Conservation (phyloP, 2,888 invertebrate species). For the Protophormia terraenovae region DNA sequence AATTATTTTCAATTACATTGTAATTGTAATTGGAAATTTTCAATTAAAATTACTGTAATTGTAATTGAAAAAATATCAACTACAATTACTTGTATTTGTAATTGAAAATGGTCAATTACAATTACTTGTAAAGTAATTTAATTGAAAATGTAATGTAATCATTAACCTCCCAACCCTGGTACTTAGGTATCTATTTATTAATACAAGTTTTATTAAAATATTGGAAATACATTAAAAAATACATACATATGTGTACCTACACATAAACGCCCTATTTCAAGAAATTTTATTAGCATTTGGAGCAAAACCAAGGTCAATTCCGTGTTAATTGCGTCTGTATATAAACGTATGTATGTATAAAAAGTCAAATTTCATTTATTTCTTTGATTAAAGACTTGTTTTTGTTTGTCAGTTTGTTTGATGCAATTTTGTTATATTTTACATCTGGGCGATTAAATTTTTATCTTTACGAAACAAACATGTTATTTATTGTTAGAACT, state of each 20-base stretch:
- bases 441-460: neutral
- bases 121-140: too few species aligned
- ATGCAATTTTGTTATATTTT: neutral
- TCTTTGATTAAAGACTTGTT: neutral
- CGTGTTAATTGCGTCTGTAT: neutral
- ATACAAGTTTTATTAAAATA: neutral
- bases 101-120: too few species aligned
- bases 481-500: slow-evolving; percentile 35
- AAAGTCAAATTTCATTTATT: neutral
- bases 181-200: too few species aligned
- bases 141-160: too few species aligned
- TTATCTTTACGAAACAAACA: neutral
- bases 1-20: too few species aligned
- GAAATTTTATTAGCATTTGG: neutral
- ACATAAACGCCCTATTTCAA: slow-evolving; percentile 25
- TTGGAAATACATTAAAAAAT: neutral
- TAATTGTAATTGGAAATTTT: too few species aligned
- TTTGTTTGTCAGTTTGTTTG: neutral
- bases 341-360: too few species aligned
- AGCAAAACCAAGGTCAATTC: neutral
- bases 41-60: too few species aligned
- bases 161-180: too few species aligned
- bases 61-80: too few species aligned
- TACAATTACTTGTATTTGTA: too few species aligned
- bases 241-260: neutral